Percentiles rank a stretch among this genome's conserved stretches.
These are phyloP conservation scores for Xiphophorus maculatus DNA, from an alignment of 2,113 vertebrate species.

Conservation along the genomic window DNA sequence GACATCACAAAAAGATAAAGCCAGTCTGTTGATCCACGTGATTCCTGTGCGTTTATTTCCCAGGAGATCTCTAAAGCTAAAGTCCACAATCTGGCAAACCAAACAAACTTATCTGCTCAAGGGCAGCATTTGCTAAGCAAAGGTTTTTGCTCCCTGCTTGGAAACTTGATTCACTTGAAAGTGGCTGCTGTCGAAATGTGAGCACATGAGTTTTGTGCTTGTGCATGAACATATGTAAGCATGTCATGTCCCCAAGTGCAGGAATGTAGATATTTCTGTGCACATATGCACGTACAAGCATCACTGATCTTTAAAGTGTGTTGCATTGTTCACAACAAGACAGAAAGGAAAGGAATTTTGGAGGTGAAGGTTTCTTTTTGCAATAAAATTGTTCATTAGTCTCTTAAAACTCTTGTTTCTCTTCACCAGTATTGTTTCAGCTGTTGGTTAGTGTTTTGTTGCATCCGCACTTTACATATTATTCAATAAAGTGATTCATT, in stretches of 20 bases:
- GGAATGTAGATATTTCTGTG: conserved; percentile 11
- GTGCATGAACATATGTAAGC: conserved; percentile 22
- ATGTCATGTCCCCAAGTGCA: conserved; percentile 3
- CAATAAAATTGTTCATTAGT: neutral
- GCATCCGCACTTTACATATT: neutral
- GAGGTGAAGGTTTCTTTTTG: neutral
- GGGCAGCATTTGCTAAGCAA: conserved; percentile 69
- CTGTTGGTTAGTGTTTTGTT: neutral
- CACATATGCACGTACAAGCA: conserved; percentile 13
- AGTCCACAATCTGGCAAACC: conserved; percentile 69
- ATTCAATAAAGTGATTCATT: neutral
- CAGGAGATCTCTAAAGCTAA: conserved; percentile 51
- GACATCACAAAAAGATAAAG: conserved; percentile 44
- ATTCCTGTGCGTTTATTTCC: conserved; percentile 52
- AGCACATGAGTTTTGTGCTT: conserved; percentile 12
- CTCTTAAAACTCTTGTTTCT: neutral
- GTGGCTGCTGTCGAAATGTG: conserved; percentile 37
- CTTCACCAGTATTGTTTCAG: neutral
- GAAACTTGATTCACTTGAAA: conserved; percentile 70
- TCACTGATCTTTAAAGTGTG: neutral
- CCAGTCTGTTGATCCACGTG: conserved; percentile 52
- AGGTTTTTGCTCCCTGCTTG: conserved; percentile 74
- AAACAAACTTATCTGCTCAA: conserved; percentile 78
- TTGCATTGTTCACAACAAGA: neutral
- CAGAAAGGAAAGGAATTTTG: neutral